Evolutionary conservation across 2,113 vertebrate genomes (phyloP), one percentile per base, ranked within the genome.

Genomic region (Spilogale gracilis): DNA sequence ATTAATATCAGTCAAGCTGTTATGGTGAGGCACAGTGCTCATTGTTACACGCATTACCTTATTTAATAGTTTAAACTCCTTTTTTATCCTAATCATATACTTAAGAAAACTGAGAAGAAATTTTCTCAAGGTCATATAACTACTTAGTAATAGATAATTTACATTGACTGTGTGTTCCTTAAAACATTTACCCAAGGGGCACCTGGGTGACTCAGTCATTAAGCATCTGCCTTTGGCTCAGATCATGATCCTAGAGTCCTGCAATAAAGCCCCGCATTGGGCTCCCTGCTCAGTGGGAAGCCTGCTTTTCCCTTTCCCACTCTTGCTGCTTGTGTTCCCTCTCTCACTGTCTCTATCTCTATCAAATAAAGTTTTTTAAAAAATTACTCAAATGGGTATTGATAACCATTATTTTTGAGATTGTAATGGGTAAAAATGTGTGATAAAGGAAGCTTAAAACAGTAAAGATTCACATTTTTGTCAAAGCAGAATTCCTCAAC

Each of bases 41-140:
- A 48, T 80, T 17, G 21, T n/a, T 54, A 30, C 2, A 20, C 48
- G 8, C 50, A 83, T 58, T 61, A 50, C 82, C 16, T 95, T 79
- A 65, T 81, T 91, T 84, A 89, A 56, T 86, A 27, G 4, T 69
- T 91, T 52, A 60, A 94, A 60, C 82, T 56, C 27, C 16, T 63
- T 92, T 88, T 45, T 91, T 21, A 76, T 43, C 54, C 38, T 95
- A 95, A 82, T 54, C 9, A 21, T 65, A 78, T 30, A 58, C 65
- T 89, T 88, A 96, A 71, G 45, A 92, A 95, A 86, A 91, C 6
- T 61, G 58, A 89, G 43, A 80, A 52, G 18, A 89, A 63, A 76
- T 71, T 71, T 82, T 83, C 30, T 88, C 71, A 95, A 84, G n/a
- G 71, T 48, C 60, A 61, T 58, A 78, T n/a, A 71, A 23, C n/a